A percentile compares a stretch with the other conserved stretches of the same genome.
Conservation (phyloP, 2,113 vertebrate species). For the Panurus biarmicus region DNA sequence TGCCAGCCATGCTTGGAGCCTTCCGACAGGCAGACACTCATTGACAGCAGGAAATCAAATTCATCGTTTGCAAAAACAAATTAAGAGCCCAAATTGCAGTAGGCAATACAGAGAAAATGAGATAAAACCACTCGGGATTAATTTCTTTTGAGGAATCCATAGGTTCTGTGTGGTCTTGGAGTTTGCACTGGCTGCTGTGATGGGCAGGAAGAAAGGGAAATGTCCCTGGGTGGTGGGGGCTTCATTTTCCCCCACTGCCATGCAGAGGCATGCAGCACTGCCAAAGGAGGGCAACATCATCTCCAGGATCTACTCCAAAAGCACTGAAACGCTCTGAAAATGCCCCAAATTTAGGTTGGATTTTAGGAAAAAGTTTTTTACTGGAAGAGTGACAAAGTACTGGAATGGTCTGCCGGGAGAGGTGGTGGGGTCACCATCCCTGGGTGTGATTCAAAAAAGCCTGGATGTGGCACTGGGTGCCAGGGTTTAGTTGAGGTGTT, state of each 20-base stretch:
- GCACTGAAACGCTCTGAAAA: not conserved
- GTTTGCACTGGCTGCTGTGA: not conserved
- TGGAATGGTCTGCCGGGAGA: not conserved
- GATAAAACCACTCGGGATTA: not conserved
- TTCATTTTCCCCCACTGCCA: not conserved
- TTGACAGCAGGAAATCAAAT: constrained; percentile 1
- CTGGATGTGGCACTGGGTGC: not conserved
- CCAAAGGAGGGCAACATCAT: not conserved
- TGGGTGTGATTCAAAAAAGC: not conserved
- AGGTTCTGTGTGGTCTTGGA: not conserved
- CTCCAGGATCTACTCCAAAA: not conserved
- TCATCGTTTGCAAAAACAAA: not conserved
- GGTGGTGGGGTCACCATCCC: not conserved
- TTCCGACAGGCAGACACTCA: not conserved
- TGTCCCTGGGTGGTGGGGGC: not conserved
- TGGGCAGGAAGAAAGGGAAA: not conserved
- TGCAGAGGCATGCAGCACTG: not conserved
- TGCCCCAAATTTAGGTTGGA: not conserved
- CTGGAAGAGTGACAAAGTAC: not conserved
- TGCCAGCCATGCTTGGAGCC: constrained; percentile 14
- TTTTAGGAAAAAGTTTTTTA: not conserved
- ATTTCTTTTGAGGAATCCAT: not conserved
- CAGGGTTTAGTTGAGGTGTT: not conserved
- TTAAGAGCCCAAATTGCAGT: constrained; percentile 2
- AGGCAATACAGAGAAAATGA: not conserved